Conservation (phyloP, 1,140 invertebrate species). For the Trinorchestia longiramus region DNA sequence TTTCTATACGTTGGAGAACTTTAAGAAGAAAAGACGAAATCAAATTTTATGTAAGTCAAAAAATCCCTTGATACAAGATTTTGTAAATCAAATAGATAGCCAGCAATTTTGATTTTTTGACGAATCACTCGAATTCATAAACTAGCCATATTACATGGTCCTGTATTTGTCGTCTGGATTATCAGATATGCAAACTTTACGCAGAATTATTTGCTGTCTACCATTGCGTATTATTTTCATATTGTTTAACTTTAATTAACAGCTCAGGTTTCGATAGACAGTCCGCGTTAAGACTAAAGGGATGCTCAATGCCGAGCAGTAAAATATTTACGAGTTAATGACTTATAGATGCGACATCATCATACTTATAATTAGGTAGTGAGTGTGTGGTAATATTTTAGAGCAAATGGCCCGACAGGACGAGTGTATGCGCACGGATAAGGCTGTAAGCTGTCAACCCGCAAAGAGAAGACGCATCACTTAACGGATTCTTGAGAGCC, state of each 20-base stretch:
- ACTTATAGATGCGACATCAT: neutral
- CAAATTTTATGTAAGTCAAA: neutral
- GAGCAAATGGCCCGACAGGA: neutral
- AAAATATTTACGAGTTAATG: neutral
- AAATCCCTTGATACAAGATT: neutral
- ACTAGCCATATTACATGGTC: neutral
- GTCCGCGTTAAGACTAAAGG: neutral
- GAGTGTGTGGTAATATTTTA: neutral
- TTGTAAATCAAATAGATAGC: neutral
- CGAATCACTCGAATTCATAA: neutral
- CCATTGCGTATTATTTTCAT: neutral
- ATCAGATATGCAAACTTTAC: neutral
- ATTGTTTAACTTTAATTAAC: neutral
- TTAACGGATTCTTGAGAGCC: neutral
- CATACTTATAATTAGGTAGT: conserved; percentile 2
- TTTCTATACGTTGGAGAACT: no score
- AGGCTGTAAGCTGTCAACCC: neutral
- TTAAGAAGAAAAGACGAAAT: no score
- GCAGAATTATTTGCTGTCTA: neutral
- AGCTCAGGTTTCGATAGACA: neutral
- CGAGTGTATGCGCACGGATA: neutral
- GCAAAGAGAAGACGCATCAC: neutral
- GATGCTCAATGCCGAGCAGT: neutral
- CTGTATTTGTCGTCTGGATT: neutral
- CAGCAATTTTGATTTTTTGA: neutral